phyloP scores from a whole-genome alignment of 2,797 vertebrate genomes.

The Microctenopoma stevenorrisi region DNA sequence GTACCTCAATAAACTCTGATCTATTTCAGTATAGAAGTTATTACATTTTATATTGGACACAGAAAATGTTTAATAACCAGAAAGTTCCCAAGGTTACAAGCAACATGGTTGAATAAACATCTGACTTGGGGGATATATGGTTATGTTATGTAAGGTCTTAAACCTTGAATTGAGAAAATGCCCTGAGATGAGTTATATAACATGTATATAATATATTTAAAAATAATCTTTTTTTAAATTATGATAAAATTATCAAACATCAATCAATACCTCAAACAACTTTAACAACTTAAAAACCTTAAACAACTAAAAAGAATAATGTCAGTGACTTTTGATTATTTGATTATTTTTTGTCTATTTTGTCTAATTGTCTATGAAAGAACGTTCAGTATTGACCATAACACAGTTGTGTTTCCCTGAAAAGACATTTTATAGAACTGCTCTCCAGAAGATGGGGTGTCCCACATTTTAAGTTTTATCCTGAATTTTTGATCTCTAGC shows the following conservation, averaged over 20 bases:
- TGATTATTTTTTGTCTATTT: not conserved
- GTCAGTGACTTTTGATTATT: not conserved
- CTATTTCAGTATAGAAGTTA: not conserved
- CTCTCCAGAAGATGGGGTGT: not conserved
- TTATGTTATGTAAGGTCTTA: too few relatives aligned
- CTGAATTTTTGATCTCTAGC: too few relatives aligned
- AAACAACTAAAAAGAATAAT: not conserved
- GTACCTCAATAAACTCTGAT: constrained; percentile 1
- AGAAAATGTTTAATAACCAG: constrained; percentile 4
- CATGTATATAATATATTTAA: too few relatives aligned
- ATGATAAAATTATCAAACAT: too few relatives aligned
- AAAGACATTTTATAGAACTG: not conserved
- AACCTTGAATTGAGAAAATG: too few relatives aligned
- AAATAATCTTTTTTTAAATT: too few relatives aligned
- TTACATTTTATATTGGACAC: not conserved
- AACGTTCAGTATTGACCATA: not conserved
- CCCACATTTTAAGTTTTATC: not conserved
- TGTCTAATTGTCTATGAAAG: not conserved
- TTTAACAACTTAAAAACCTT: too few relatives aligned
- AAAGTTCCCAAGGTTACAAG: not conserved
- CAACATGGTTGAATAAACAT: not conserved
- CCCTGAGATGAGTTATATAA: too few relatives aligned
- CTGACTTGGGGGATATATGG: not conserved
- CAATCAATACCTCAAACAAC: too few relatives aligned
- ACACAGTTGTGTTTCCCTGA: not conserved